Evolutionary conservation across 1,140 invertebrate genomes (phyloP).

Genomic region (Arctopsyche grandis): DNA sequence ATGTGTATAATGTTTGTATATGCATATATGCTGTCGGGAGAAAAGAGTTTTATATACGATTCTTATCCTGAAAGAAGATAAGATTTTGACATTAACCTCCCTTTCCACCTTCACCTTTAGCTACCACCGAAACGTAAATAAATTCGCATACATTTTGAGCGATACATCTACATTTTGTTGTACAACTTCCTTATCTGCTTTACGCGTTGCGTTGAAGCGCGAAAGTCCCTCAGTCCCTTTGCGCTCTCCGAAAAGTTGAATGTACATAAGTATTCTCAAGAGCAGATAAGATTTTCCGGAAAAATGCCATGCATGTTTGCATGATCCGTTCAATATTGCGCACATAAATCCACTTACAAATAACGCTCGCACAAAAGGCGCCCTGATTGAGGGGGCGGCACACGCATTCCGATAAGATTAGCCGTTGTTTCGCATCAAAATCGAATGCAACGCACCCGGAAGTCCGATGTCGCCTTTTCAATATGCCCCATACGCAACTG

Average conservation of each 20-base stretch:
- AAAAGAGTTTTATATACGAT: no score
- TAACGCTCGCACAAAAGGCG: constrained; percentile 49
- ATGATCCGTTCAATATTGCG: constrained; percentile 53
- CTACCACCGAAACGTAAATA: not conserved
- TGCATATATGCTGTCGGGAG: no score
- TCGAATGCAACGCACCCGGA: constrained; percentile 37
- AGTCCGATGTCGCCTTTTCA: constrained; percentile 26
- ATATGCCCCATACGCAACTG: constrained; percentile 36
- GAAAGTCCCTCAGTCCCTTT: not conserved
- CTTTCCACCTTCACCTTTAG: not conserved
- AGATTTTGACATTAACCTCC: no score
- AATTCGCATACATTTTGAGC: not conserved
- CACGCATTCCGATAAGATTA: constrained; percentile 53
- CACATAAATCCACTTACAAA: constrained; percentile 54
- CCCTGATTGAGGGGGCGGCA: constrained; percentile 50
- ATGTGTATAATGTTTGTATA: no score
- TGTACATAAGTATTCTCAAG: not conserved
- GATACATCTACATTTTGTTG: not conserved
- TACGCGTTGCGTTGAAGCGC: not conserved
- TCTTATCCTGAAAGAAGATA: no score
- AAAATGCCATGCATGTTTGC: constrained; percentile 12
- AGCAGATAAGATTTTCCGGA: constrained; percentile 14
- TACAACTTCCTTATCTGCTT: not conserved
- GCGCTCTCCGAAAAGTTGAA: not conserved
- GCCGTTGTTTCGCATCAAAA: constrained; percentile 52